Evolutionary conservation across 2,888 invertebrate genomes (phyloP), one percentile per base, ranked within the genome.

Genomic region (Cybosia mesomella): DNA sequence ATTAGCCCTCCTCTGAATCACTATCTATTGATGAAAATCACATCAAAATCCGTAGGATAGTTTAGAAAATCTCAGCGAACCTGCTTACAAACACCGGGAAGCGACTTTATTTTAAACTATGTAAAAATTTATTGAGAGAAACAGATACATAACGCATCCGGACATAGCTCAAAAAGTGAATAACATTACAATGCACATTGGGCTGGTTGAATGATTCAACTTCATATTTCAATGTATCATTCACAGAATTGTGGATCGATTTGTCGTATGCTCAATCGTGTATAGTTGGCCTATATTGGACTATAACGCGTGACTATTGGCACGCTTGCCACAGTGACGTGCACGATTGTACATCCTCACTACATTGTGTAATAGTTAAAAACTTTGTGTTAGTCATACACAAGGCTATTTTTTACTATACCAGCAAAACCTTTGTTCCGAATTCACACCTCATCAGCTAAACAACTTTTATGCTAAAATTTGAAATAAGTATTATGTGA

Each of bases 271-370:
- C 32, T 43, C 7, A 15, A 32, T 62, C 43, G 28, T 62, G 57
- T 62, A 22, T 28, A 18, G 49, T n/a, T 43, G 34, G 39, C 43
- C 43, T 55, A 64, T 60, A 64, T 11, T 49, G 43, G 34, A n/a
- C 28, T 28, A 53, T 15, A 68, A 69, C 70, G 81, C 81, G 81
- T 80, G 79, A 80, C 76, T 74, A 65, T 68, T 73, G 71, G 76
- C 79, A 78, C 74, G 81, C 71, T 67, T 64, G 49, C 54, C 61
- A 55, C 22, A 77, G 59, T 70, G 67, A 70, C 70, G 67, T 61
- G 64, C 75, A 72, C 68, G 63, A 68, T 66, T 65, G 63, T 74
- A 72, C 57, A 77, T 77, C 76, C 66, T 78, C 63, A 65, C 36
- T 58, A 0, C 18, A 15, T 49, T 24, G 61, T 62, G 32, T 62